phyloP scores from a whole-genome alignment of 2,888 invertebrate species.

The Pasiphila rectangulata region DNA sequence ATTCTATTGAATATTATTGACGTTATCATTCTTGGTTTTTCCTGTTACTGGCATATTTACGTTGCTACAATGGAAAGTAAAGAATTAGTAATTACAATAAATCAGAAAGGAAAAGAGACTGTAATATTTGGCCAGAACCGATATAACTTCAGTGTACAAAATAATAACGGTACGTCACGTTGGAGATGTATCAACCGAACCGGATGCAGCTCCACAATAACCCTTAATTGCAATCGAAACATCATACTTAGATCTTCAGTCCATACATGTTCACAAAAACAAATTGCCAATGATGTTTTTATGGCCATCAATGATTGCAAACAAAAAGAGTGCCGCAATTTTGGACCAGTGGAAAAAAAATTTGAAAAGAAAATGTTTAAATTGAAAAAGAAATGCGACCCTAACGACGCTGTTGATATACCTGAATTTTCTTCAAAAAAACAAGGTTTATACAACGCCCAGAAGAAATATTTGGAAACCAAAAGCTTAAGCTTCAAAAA shows the following conservation, averaged over 20 bases:
- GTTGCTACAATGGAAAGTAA: neutral
- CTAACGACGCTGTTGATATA: slow-evolving; percentile 12
- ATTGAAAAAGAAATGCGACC: slow-evolving; percentile 16
- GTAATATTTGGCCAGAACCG: slow-evolving; percentile 1
- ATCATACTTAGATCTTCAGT: slow-evolving; percentile 5
- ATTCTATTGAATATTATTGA: too few species aligned
- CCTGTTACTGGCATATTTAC: neutral
- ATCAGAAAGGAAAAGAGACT: slow-evolving; percentile 9
- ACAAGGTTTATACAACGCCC: slow-evolving; percentile 15
- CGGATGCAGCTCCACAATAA: slow-evolving; percentile 10
- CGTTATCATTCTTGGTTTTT: neutral
- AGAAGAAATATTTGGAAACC: slow-evolving; percentile 20
- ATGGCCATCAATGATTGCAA: slow-evolving; percentile 10
- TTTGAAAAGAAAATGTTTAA: slow-evolving; percentile 12
- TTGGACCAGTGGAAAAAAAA: slow-evolving; percentile 11
- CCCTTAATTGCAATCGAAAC: slow-evolving; percentile 3
- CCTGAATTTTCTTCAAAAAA: slow-evolving; percentile 17
- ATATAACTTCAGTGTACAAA: slow-evolving; percentile 7
- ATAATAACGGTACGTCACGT: slow-evolving; percentile 7
- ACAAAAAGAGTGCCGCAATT: slow-evolving; percentile 10
- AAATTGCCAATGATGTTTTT: slow-evolving; percentile 6
- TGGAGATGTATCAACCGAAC: slow-evolving; percentile 9
- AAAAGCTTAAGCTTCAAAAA: slow-evolving; percentile 15
- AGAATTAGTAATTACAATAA: slow-evolving; percentile 1
- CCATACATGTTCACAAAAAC: slow-evolving; percentile 4